These are phyloP conservation scores for Aphaenogaster rudis DNA, from an alignment of 1,140 invertebrate genomes.

Conservation along the genomic window DNA sequence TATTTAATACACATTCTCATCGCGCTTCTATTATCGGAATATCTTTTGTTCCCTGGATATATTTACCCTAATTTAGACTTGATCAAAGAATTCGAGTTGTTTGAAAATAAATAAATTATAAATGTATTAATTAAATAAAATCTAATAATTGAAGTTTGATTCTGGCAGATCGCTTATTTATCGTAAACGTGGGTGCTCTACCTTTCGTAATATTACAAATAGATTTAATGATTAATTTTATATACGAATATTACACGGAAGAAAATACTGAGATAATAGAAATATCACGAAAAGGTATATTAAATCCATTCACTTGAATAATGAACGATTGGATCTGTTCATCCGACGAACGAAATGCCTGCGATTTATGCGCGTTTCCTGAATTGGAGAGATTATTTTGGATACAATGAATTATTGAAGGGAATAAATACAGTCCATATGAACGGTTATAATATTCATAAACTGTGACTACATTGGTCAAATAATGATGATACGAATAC, in stretches of 20 bases:
- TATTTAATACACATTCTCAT: not conserved
- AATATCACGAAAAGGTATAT: not conserved
- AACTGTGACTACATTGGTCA: not conserved
- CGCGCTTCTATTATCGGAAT: not conserved
- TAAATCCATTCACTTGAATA: not conserved
- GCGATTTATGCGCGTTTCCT: not conserved
- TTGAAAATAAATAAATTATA: not conserved
- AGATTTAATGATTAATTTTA: not conserved
- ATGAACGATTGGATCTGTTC: not conserved
- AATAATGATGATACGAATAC: not conserved
- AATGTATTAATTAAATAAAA: not conserved
- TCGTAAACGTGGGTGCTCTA: not conserved
- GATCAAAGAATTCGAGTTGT: not conserved
- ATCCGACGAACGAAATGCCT: not conserved
- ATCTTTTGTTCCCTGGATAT: not conserved
- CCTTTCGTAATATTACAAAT: not conserved
- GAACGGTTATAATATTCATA: not conserved
- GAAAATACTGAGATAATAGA: not conserved
- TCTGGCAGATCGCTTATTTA: not conserved
- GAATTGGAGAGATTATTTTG: not conserved
- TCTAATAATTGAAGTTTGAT: not conserved
- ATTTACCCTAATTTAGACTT: not conserved
- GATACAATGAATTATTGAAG: conserved; percentile 18
- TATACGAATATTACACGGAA: not conserved
- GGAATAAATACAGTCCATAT: not conserved